phyloP scores from a whole-genome alignment of 2,888 invertebrate genomes.

The Idaea straminata region DNA sequence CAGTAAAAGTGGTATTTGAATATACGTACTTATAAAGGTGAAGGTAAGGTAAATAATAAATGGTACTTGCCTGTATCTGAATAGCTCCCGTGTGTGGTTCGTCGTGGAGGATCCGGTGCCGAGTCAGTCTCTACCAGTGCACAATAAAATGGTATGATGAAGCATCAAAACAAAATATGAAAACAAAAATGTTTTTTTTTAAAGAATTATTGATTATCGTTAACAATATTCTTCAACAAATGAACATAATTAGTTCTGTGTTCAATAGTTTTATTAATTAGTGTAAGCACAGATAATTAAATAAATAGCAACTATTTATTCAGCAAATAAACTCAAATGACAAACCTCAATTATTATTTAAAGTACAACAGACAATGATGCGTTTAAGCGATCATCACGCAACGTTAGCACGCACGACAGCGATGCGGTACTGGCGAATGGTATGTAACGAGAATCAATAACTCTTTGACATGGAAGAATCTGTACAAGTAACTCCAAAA shows the following conservation, averaged over 20 bases:
- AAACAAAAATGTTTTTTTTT: constrained; percentile 6
- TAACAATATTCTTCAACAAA: background rate
- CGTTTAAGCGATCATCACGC: constrained; percentile 47
- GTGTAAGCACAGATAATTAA: background rate
- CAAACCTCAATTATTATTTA: constrained; percentile 25
- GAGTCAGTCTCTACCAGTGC: constrained; percentile 80
- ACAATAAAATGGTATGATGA: constrained; percentile 60
- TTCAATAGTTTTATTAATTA: background rate
- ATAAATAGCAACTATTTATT: background rate
- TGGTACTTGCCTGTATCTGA: constrained; percentile 79
- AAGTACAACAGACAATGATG: constrained; percentile 29
- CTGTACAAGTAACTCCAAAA: constrained; percentile 64
- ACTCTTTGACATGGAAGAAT: constrained; percentile 45
- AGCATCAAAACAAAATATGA: constrained; percentile 44
- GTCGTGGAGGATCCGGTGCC: constrained; percentile 83
- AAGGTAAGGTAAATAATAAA: constrained; percentile 9
- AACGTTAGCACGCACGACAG: constrained; percentile 41
- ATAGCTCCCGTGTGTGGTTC: constrained; percentile 76
- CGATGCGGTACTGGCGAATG: constrained; percentile 32
- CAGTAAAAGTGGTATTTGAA: constrained; percentile 30
- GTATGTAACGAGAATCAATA: constrained; percentile 57
- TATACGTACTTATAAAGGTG: background rate
- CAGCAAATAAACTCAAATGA: constrained; percentile 21
- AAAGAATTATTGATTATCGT: constrained; percentile 31
- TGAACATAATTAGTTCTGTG: background rate